Percentiles rank a stretch among this genome's conserved stretches.
phyloP scores from a whole-genome alignment of 2,797 vertebrate species.

The Poliocrania exsul region DNA sequence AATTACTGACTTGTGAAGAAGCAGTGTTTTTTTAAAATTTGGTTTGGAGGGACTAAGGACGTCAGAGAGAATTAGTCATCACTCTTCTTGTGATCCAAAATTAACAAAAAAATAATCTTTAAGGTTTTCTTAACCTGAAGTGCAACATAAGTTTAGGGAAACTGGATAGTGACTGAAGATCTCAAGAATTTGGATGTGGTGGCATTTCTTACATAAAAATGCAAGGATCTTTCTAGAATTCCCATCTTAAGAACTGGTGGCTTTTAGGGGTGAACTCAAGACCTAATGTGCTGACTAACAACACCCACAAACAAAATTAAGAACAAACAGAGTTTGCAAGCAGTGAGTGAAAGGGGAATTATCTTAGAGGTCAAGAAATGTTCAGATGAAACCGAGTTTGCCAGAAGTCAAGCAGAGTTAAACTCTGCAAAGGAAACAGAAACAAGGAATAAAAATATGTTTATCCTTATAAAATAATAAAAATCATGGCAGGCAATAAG shows the following conservation, averaged over 20 bases:
- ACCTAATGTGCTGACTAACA: not conserved
- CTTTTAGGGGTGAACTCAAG: slow-evolving; percentile 1
- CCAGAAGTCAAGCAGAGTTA: not conserved
- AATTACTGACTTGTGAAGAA: slow-evolving; percentile 2
- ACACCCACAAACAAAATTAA: not conserved
- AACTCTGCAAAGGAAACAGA: not conserved
- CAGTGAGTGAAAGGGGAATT: not conserved
- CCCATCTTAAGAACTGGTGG: not conserved
- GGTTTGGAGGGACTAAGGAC: not conserved
- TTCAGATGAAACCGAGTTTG: not conserved
- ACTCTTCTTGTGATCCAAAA: slow-evolving; percentile 6
- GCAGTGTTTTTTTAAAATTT: slow-evolving; percentile 17
- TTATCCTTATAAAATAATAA: not conserved
- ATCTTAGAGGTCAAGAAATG: not conserved
- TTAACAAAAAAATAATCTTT: slow-evolving; percentile 6
- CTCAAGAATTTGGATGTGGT: not conserved
- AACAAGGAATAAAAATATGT: not conserved
- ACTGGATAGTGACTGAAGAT: slow-evolving; percentile 6
- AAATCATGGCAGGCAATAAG: not conserved
- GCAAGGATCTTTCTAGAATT: not conserved
- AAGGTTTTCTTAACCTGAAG: slow-evolving; percentile 47
- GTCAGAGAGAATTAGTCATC: slow-evolving; percentile 13
- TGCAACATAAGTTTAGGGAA: not conserved
- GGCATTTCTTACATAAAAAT: not conserved
- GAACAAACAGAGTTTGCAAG: slow-evolving; percentile 9